Base-by-base conservation (phyloP, 2,888 invertebrate genomes). In the Tetramorium bicarinatum region DNA sequence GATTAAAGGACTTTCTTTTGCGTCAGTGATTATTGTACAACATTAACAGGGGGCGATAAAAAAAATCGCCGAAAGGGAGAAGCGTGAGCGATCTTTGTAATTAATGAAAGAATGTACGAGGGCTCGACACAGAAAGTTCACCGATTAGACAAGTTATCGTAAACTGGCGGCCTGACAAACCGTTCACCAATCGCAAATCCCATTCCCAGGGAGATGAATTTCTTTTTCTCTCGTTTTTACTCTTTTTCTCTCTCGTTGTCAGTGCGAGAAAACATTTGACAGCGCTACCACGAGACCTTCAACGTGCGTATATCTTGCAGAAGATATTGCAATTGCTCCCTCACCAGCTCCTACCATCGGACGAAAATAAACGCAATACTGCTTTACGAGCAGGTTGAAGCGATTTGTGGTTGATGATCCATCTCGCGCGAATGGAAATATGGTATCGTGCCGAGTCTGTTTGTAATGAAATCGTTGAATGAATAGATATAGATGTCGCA, bases 71-170 rank as follows among this genome's bases (percentile, higher is more conserved):
- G 21, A 47, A 34, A 56, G 9, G 21, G 9, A 79, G 21, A 72
- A 72, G 0, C 13, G 7, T 4, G 54, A 44, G 6, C 7, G 25
- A 38, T 34, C 18, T 59, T 61, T 18, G 25, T 49, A 38, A 79
- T 77, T 66, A 56, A 77, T 38, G 47, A 54, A 25, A 44, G 9
- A 75, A 56, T 21, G 8, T 3, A 52, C 21, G 38, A 75, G 18
- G 25, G 34, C 21, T 4, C 21, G 29, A 15, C 4, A 13, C 38
- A 34, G n/a, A 34, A 67, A 67, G 44, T 67, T 77, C 41, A 77
- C n/a, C 18, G 72, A 80, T 80, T 80, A 80, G 71, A 79, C 38
- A 49, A 80, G 79, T 59, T 80, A 80, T 71, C 59, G 59, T n/a
- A 44, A 67, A 67, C 41, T 54, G 41, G 1, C 44, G 9, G 49